These are phyloP conservation scores for Acipenser oxyrinchus DNA, from an alignment of 2,797 vertebrate species.

Conservation along the genomic window DNA sequence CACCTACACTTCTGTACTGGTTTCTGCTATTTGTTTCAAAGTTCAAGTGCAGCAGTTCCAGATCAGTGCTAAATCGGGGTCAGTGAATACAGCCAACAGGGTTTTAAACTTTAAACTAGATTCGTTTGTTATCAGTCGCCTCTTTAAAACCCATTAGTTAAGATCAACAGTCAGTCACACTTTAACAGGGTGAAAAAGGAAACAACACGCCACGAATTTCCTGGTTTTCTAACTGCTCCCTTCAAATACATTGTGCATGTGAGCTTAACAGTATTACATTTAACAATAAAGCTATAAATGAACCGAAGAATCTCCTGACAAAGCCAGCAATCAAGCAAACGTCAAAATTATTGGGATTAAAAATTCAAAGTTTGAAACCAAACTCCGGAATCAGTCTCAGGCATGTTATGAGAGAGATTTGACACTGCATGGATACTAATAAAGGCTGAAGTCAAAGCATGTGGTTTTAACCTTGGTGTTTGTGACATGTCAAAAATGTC, in stretches of 20 bases:
- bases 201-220: background rate
- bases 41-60: too few species aligned
- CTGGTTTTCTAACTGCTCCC: background rate
- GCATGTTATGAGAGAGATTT: background rate
- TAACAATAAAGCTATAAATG: background rate
- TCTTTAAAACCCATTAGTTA: too few species aligned
- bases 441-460: slow-evolving; percentile 16
- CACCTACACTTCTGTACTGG: too few species aligned
- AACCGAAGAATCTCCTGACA: background rate
- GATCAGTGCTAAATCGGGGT: too few species aligned
- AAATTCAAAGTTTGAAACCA: slow-evolving; percentile 9
- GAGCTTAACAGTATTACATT: background rate
- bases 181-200: too few species aligned
- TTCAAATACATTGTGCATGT: background rate
- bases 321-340: slow-evolving; percentile 1
- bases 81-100: too few species aligned
- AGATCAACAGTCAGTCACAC: too few species aligned
- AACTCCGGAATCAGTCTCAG: slow-evolving; percentile 14
- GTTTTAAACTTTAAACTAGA: too few species aligned
- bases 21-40: too few species aligned
- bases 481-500: slow-evolving; percentile 47
- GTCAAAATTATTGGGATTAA: slow-evolving; percentile 3
- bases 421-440: slow-evolving; percentile 7
- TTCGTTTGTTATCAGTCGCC: too few species aligned
- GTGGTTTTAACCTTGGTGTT: slow-evolving; percentile 23